These are phyloP conservation scores for Forbesichthys agassizii DNA, from an alignment of 2,113 vertebrate species.

Conservation along the genomic window DNA sequence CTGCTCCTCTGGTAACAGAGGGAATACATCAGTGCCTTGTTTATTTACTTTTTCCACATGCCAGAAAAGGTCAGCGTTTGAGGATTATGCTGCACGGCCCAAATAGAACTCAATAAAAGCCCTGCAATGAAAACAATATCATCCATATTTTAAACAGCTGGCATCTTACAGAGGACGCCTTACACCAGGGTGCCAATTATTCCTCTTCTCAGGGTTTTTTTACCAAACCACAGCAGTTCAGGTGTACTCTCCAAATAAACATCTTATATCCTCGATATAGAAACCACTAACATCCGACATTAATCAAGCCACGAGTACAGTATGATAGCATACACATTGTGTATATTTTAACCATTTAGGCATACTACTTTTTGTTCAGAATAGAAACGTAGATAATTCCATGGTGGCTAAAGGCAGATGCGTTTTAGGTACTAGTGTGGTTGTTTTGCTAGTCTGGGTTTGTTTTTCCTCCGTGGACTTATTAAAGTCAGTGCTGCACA, in stretches of 20 bases:
- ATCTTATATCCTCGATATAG: slow-evolving; percentile 42
- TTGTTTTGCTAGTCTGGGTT: slow-evolving; percentile 62
- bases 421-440: slow-evolving; percentile 53
- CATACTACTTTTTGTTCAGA: slow-evolving; percentile 9
- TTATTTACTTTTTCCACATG: slow-evolving; percentile 76
- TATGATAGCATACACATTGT: slow-evolving; percentile 28
- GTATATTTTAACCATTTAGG: slow-evolving; percentile 32
- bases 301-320: slow-evolving; percentile 15
- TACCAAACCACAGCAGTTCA: slow-evolving; percentile 57
- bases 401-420: slow-evolving; percentile 64
- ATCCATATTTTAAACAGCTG: slow-evolving; percentile 83
- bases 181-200: slow-evolving; percentile 79
- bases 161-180: slow-evolving; percentile 69
- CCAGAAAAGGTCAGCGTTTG: slow-evolving; percentile 77
- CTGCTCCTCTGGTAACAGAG: slow-evolving; percentile 57
- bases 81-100: slow-evolving; percentile 66
- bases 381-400: slow-evolving; percentile 39
- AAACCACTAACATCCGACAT: slow-evolving; percentile 44
- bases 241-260: slow-evolving; percentile 58
- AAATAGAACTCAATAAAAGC: slow-evolving; percentile 76
- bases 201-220: slow-evolving; percentile 69
- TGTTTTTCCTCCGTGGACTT: slow-evolving; percentile 70
- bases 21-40: slow-evolving; percentile 71
- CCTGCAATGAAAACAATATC: slow-evolving; percentile 77
- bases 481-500: slow-evolving; percentile 69